These are phyloP conservation scores for Germaria angustata DNA, from an alignment of 2,888 invertebrate species.

Conservation along the genomic window DNA sequence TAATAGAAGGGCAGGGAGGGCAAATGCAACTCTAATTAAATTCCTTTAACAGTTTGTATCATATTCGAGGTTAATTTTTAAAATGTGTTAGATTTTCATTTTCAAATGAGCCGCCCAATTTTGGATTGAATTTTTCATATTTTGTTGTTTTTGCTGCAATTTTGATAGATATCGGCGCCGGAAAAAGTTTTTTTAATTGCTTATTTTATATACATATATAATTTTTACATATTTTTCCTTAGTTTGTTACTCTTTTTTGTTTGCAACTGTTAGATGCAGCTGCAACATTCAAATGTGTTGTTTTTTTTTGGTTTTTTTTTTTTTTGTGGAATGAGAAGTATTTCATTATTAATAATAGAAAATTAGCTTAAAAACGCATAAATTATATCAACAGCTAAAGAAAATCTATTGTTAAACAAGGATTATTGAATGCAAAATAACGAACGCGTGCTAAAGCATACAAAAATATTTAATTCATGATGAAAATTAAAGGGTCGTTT, in stretches of 20 bases:
- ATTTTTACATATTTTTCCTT: too few species aligned
- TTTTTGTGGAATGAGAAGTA: neutral
- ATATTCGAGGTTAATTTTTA: too few species aligned
- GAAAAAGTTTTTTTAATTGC: too few species aligned
- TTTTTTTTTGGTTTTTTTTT: too few species aligned
- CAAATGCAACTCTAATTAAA: neutral
- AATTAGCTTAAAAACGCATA: slow-evolving; percentile 56
- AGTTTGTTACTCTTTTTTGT: too few species aligned
- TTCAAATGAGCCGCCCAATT: too few species aligned
- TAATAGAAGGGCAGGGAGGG: neutral
- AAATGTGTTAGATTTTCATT: too few species aligned
- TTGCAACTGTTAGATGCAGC: neutral
- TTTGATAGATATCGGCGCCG: too few species aligned
- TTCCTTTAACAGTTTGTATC: neutral
- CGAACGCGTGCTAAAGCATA: slow-evolving; percentile 52
- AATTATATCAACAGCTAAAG: slow-evolving; percentile 16
- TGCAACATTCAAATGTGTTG: too few species aligned
- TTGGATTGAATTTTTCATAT: too few species aligned
- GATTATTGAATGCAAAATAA: slow-evolving; percentile 33
- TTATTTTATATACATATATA: too few species aligned
- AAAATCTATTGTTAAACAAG: slow-evolving; percentile 44
- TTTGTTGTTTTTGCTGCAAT: too few species aligned
- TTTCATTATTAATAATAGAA: slow-evolving; percentile 18
- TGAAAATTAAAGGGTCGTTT: neutral
- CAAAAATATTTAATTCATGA: neutral